These are phyloP conservation scores for Caenorhabditis briggsae DNA, from an alignment of 1,140 invertebrate genomes.

Conservation along the genomic window DNA sequence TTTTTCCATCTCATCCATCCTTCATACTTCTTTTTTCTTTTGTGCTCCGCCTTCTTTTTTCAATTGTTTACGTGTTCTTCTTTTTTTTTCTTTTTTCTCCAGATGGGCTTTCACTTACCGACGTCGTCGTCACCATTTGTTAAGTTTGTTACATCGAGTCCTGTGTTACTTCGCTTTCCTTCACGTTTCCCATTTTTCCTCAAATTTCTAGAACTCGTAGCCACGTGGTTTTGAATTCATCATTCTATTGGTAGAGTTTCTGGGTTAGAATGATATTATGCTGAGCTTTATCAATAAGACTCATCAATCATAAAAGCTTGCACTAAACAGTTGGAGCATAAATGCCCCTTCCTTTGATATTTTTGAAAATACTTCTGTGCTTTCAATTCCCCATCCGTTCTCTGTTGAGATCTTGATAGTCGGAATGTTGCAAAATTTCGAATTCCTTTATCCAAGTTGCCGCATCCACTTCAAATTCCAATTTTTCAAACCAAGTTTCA, in stretches of 20 bases:
- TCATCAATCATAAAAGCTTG: no score
- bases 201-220: neutral
- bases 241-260: no score
- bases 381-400: no score
- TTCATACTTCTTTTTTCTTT: slow-evolving; percentile 28
- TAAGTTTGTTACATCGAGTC: slow-evolving; percentile 13
- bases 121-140: slow-evolving; percentile 31
- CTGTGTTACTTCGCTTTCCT: neutral
- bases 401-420: neutral
- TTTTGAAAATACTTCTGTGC: no score
- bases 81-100: slow-evolving; percentile 11
- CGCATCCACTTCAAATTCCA: neutral
- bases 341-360: no score
- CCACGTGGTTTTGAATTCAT: no score
- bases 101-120: slow-evolving; percentile 13
- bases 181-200: neutral
- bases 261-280: no score
- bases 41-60: slow-evolving; percentile 32
- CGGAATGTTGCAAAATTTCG: neutral
- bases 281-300: no score
- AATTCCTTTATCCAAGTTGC: neutral
- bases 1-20: slow-evolving; percentile 39
- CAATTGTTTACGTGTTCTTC: slow-evolving; percentile 47
- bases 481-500: neutral
- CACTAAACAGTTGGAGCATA: no score